Base-by-base conservation (phyloP, 2,113 vertebrate genomes). In the Cyphomyrus discorhynchus region DNA sequence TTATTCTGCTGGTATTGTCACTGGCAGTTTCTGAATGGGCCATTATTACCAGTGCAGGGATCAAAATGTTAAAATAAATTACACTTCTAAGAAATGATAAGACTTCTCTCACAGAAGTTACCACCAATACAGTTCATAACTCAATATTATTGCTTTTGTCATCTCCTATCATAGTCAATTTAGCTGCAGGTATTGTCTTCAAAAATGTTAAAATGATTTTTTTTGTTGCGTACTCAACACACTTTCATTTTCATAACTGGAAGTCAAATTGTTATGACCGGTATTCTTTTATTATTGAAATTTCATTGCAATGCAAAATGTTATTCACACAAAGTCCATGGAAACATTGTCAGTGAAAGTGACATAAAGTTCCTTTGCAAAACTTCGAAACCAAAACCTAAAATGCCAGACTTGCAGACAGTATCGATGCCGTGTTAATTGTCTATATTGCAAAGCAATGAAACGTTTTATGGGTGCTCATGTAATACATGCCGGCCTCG, bases 121-220 rank as follows among this genome's bases (percentile, higher is more conserved):
- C 45, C 47, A 86, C 47, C 47, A 86, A 86, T 86, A 17, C 83
- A 50, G n/a, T 47, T 49, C 83, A 86, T 86, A 19, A 87, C 85
- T 87, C 47, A 87, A 87, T 87, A 31, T 87, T 53, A 87, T 53
- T 19, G 13, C 45, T 50, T 85, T 86, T 47, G 21, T 86, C 45
- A 86, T 47, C 24, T 27, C 47, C 6, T 47, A 86, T 46, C 83
- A 86, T 50, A 27, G 24, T 50, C 45, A 47, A 27, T 10, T 86
- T 86, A 49, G 83, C 83, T 17, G 3, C 10, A 47, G 83, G 24
- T 47, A 50, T 86, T 47, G 83, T 47, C 47, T 27, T 86, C 24
- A 86, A 86, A 86, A 49, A 50, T 49, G 24, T 15, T 80, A 80
- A 80, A 80, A 39, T 42, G 11, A 42, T 42, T 86, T 86, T 84